phyloP scores from a whole-genome alignment of 2,888 invertebrate species.

The Dynastes maya region DNA sequence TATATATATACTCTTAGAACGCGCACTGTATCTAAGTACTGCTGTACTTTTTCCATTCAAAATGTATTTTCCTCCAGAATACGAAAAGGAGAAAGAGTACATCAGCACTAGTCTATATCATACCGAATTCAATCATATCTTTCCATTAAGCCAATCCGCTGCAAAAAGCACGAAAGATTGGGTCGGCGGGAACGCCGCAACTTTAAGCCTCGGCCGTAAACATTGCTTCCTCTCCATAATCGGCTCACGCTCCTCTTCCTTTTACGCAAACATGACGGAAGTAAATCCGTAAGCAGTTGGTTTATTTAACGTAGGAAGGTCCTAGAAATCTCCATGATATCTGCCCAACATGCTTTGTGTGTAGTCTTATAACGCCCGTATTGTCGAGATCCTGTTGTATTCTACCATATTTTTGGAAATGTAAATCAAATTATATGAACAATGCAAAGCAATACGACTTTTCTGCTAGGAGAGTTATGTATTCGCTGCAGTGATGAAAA shows the following conservation, averaged over 20 bases:
- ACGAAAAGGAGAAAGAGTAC: neutral
- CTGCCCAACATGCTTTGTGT: too few relatives aligned
- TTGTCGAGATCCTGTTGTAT: neutral
- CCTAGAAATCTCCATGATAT: neutral
- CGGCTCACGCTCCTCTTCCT: conserved; percentile 21
- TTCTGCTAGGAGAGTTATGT: too few relatives aligned
- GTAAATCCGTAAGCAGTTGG: conserved; percentile 31
- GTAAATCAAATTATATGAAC: too few relatives aligned
- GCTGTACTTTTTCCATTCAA: too few relatives aligned
- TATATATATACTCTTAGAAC: too few relatives aligned
- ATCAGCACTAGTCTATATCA: neutral
- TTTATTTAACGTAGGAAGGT: conserved; percentile 19
- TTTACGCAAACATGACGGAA: conserved; percentile 23
- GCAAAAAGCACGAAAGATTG: neutral
- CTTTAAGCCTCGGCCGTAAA: neutral
- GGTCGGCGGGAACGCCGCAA: neutral
- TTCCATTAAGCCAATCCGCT: conserved; percentile 5
- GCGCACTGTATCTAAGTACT: too few relatives aligned
- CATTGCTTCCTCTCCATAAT: conserved; percentile 6
- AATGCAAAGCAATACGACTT: too few relatives aligned
- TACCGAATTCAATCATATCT: neutral
- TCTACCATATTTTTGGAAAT: too few relatives aligned
- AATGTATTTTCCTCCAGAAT: too few relatives aligned
- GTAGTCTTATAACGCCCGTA: neutral
- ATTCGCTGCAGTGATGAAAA: too few relatives aligned